Percentiles rank a stretch among this genome's conserved stretches.
Evolutionary conservation across 2,888 invertebrate genomes (phyloP).

Genomic region (Drosophila melanocephala): DNA sequence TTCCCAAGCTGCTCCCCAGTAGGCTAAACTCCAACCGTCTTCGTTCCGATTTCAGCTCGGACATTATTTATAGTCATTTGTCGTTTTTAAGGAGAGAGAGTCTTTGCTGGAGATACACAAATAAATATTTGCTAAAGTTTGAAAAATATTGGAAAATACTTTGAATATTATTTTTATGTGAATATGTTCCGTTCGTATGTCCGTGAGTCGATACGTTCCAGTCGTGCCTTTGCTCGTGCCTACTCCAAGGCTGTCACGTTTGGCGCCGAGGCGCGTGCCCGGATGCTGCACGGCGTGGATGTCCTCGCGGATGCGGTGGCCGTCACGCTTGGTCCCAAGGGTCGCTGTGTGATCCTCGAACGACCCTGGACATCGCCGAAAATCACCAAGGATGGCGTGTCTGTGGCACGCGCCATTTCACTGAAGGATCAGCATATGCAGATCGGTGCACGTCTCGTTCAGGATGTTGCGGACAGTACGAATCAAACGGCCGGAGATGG

Average conservation of each 20-base stretch:
- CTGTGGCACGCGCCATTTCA: constrained; percentile 98
- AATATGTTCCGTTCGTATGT: constrained; percentile 63
- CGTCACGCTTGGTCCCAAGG: constrained; percentile 99
- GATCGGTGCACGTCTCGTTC: constrained; percentile 98
- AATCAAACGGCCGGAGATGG: constrained; percentile 99
- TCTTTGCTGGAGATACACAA: constrained; percentile 22
- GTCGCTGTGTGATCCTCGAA: constrained; percentile 99
- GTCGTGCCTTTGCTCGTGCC: constrained; percentile 85
- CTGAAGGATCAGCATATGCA: constrained; percentile 99
- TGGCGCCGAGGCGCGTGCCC: constrained; percentile 98
- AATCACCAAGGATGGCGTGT: constrained; percentile 99
- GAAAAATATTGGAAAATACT: not conserved
- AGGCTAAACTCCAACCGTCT: constrained; percentile 21
- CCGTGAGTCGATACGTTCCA: constrained; percentile 36
- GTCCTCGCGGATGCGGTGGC: constrained; percentile 99
- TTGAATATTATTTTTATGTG: not conserved
- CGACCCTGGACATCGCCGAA: constrained; percentile 99
- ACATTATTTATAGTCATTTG: constrained; percentile 18
- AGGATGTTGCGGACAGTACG: constrained; percentile 99
- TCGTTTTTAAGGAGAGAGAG: constrained; percentile 33
- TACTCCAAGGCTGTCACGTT: constrained; percentile 99
- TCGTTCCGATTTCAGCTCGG: not conserved
- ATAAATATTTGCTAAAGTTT: constrained; percentile 7
- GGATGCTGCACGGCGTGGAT: constrained; percentile 99
- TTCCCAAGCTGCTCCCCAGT: constrained; percentile 22